phyloP scores from a whole-genome alignment of 2,888 invertebrate species.

The Strigamia crassipes region DNA sequence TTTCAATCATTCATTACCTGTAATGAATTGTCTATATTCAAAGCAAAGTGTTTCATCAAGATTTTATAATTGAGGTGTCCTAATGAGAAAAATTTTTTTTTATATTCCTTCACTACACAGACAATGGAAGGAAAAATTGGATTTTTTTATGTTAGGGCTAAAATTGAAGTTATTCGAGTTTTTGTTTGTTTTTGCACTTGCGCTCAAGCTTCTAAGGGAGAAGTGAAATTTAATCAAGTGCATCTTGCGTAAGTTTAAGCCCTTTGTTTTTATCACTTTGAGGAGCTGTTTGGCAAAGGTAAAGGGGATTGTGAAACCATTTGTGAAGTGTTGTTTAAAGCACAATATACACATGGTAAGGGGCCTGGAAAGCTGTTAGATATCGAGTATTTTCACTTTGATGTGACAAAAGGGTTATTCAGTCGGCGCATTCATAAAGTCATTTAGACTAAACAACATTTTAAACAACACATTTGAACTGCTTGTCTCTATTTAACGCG shows the following conservation, averaged over 20 bases:
- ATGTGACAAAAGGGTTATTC: too few relatives aligned
- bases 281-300: not conserved
- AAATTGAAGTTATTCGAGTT: not conserved
- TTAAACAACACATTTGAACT: too few relatives aligned
- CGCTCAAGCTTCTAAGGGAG: not conserved
- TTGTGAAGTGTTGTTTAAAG: not conserved
- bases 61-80: too few relatives aligned
- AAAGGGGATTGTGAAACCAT: not conserved
- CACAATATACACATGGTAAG: too few relatives aligned
- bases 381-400: too few relatives aligned
- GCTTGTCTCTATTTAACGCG: too few relatives aligned
- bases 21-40: not conserved
- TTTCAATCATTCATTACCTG: not conserved
- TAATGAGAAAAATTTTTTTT: too few relatives aligned
- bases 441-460: too few relatives aligned
- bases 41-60: not conserved
- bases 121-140: too few relatives aligned
- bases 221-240: constrained; percentile 25
- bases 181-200: not conserved
- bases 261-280: not conserved
- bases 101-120: too few relatives aligned
- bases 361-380: too few relatives aligned
- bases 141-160: not conserved
- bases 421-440: too few relatives aligned
- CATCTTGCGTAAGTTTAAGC: not conserved